Conservation (phyloP, 2,113 vertebrate species). For the Ardeotis arabs region DNA sequence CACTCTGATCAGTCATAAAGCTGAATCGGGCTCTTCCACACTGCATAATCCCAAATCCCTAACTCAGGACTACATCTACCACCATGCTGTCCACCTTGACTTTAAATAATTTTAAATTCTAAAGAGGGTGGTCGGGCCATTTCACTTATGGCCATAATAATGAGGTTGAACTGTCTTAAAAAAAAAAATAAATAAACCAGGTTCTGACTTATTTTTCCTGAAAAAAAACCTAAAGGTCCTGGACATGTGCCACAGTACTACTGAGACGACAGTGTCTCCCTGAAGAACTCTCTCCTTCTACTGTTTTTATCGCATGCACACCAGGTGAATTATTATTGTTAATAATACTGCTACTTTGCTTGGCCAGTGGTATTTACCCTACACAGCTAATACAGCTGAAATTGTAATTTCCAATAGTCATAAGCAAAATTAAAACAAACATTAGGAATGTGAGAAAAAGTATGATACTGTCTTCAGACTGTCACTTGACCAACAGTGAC, state of each 20-base stretch:
- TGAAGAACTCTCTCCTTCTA: neutral
- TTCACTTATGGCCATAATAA: neutral
- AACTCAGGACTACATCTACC: neutral
- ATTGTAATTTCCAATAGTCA: neutral
- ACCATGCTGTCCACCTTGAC: neutral
- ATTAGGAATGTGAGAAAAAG: neutral
- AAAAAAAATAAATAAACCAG: neutral
- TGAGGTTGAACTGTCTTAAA: neutral
- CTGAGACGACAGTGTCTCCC: neutral
- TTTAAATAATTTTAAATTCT: neutral
- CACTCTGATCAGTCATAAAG: neutral
- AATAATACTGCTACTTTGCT: neutral
- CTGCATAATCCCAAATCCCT: neutral
- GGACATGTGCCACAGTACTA: neutral
- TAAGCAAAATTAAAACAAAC: neutral
- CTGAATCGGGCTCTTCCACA: neutral
- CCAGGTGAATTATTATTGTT: neutral
- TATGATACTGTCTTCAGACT: neutral
- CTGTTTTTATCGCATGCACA: neutral
- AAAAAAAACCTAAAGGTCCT: neutral
- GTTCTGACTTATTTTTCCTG: neutral
- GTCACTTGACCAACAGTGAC: neutral
- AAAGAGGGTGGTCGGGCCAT: neutral
- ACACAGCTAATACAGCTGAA: neutral
- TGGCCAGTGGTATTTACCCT: neutral